A percentile compares a stretch with the other conserved stretches of the same genome.
Evolutionary conservation across 2,113 vertebrate species (phyloP).

Genomic region (Bufo gargarizans): DNA sequence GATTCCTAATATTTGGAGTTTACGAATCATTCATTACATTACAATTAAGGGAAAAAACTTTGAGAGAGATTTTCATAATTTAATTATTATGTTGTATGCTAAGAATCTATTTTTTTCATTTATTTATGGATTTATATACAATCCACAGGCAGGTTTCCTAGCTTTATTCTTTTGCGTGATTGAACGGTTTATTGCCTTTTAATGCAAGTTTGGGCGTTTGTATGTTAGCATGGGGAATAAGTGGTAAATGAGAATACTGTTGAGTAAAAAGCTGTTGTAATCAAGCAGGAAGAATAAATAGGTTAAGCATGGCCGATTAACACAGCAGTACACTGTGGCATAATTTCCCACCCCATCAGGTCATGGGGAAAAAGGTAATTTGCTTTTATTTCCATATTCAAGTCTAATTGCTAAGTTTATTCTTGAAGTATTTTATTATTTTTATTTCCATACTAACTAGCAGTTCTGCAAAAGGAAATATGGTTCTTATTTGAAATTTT

Average conservation of each 20-base stretch:
- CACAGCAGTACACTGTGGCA: slow-evolving; percentile 30
- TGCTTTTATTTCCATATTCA: slow-evolving; percentile 22
- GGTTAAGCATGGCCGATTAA: slow-evolving; percentile 21
- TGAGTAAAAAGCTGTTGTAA: slow-evolving; percentile 25
- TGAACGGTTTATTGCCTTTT: neutral
- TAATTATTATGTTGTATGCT: neutral
- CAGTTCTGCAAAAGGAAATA: neutral
- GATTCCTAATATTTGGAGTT: neutral
- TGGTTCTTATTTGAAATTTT: neutral
- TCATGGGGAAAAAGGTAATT: slow-evolving; percentile 27
- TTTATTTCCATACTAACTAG: slow-evolving; percentile 3
- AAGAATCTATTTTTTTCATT: neutral
- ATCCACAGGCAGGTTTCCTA: neutral
- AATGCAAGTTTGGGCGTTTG: slow-evolving; percentile 3
- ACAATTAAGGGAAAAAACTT: no score
- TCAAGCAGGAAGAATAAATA: slow-evolving; percentile 43
- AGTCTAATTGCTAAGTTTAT: neutral
- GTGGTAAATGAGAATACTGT: slow-evolving; percentile 33
- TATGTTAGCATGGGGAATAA: slow-evolving; percentile 30
- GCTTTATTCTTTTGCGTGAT: neutral
- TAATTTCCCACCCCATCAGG: slow-evolving; percentile 26
- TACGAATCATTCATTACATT: neutral
- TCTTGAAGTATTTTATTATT: slow-evolving; percentile 2
- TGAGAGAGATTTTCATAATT: neutral
- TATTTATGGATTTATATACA: neutral